These are phyloP conservation scores for Pantherophis alleghaniensis DNA, from an alignment of 2,797 vertebrate genomes.

Conservation along the genomic window DNA sequence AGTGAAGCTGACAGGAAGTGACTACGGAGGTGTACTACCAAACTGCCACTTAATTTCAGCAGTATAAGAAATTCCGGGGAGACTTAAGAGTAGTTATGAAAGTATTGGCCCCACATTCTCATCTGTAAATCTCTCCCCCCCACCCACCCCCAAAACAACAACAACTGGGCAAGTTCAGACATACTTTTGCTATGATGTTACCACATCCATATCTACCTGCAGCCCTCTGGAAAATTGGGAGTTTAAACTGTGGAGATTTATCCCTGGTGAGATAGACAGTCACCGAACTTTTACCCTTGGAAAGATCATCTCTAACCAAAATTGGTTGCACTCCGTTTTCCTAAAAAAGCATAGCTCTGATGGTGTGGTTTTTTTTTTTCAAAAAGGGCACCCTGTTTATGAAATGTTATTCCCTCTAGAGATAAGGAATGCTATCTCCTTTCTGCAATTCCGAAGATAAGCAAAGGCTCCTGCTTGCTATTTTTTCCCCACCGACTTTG, in stretches of 20 bases:
- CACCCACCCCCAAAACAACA: background rate
- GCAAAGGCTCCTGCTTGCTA: background rate
- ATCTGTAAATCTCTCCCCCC: background rate
- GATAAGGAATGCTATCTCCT: background rate
- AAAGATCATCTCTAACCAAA: background rate
- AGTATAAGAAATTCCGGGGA: background rate
- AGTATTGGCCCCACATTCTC: background rate
- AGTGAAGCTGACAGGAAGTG: background rate
- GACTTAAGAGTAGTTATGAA: background rate
- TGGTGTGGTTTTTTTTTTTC: background rate
- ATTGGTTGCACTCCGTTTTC: background rate
- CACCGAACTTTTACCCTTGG: background rate
- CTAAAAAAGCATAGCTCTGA: background rate
- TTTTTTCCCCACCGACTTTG: background rate
- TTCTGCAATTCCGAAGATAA: background rate
- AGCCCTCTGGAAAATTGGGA: background rate
- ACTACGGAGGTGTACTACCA: background rate
- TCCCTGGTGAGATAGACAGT: background rate
- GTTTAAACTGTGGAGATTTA: background rate
- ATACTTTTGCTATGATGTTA: background rate
- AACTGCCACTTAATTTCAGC: background rate
- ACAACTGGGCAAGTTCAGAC: background rate
- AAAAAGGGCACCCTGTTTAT: background rate
- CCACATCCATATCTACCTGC: background rate
- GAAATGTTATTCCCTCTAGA: background rate